phyloP scores from a whole-genome alignment of 2,888 invertebrate species.

The Saturnia pavonia region DNA sequence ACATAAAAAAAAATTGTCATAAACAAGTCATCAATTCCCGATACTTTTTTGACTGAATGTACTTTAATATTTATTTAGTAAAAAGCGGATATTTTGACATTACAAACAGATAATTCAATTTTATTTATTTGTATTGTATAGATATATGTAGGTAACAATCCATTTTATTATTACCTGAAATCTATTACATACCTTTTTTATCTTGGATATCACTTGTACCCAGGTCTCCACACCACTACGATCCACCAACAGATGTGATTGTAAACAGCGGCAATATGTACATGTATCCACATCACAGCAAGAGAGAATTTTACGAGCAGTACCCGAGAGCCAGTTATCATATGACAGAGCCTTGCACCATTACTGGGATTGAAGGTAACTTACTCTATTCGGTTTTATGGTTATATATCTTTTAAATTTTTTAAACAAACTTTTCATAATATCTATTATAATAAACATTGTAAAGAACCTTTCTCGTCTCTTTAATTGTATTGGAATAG shows the following conservation, averaged over 20 bases:
- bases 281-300: conserved; percentile 68
- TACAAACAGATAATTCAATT: too few species aligned
- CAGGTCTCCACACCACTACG: conserved; percentile 76
- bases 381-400: background rate
- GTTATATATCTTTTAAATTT: background rate
- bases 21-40: too few species aligned
- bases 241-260: conserved; percentile 63
- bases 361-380: conserved; percentile 59
- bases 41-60: too few species aligned
- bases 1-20: too few species aligned
- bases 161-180: background rate
- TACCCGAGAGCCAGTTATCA: conserved; percentile 60
- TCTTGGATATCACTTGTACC: conserved; percentile 20
- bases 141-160: background rate
- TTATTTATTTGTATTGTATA: too few species aligned
- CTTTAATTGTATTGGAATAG: too few species aligned
- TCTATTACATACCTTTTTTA: background rate
- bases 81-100: too few species aligned
- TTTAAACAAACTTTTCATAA: background rate
- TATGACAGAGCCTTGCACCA: conserved; percentile 59
- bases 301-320: conserved; percentile 74
- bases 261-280: conserved; percentile 74
- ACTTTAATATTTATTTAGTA: too few species aligned
- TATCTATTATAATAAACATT: too few species aligned
- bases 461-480: too few species aligned